A percentile compares a stretch with the other conserved stretches of the same genome.
Evolutionary conservation across 2,888 invertebrate genomes (phyloP).

Genomic region (Volucella zonaria): DNA sequence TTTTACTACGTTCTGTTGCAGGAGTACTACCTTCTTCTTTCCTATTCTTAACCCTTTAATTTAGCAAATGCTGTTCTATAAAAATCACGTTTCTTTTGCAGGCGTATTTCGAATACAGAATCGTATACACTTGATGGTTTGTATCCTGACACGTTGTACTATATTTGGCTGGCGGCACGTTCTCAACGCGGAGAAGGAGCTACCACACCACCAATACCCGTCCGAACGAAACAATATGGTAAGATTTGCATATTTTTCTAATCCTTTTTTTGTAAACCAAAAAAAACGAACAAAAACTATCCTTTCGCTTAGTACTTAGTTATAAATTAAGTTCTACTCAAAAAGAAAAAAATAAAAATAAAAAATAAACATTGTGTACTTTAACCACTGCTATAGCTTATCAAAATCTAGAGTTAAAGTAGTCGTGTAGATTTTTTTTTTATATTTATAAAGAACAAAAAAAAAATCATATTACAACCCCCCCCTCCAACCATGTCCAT

Average conservation of each 20-base stretch:
- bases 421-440: conserved; percentile 65
- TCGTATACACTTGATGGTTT: conserved; percentile 94
- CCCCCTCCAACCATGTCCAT: conserved; percentile 45
- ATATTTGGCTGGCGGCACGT: conserved; percentile 97
- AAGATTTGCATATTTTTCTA: conserved; percentile 83
- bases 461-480: conserved; percentile 26
- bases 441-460: conserved; percentile 11
- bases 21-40: neutral
- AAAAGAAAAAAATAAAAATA: conserved; percentile 23
- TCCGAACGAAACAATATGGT: conserved; percentile 99
- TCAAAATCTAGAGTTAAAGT: conserved; percentile 60
- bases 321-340: conserved; percentile 52
- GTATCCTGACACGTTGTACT: conserved; percentile 97
- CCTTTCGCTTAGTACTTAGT: conserved; percentile 67
- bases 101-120: conserved; percentile 91
- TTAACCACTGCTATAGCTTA: conserved; percentile 54
- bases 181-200: conserved; percentile 97
- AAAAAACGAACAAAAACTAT: conserved; percentile 22
- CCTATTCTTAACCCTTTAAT: neutral
- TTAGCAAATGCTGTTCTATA: no score
- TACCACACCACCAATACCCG: conserved; percentile 95
- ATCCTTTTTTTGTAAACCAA: neutral
- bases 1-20: neutral
- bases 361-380: conserved; percentile 35
- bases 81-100: conserved; percentile 74